phyloP scores from a whole-genome alignment of 2,113 vertebrate species.

The Bombycilla garrulus region DNA sequence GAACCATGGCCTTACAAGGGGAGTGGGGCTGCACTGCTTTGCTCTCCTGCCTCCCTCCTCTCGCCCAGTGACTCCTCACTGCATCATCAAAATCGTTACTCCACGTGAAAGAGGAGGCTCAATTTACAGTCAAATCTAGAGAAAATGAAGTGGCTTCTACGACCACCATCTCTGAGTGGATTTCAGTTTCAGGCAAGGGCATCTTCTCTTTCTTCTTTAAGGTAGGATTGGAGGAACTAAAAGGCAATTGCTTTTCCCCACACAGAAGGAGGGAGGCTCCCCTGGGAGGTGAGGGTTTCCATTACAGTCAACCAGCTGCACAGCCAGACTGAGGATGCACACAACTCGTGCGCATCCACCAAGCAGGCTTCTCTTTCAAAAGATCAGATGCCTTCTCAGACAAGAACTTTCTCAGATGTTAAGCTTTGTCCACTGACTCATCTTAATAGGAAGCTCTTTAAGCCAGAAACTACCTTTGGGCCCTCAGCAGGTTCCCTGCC shows the following conservation, averaged over 20 bases:
- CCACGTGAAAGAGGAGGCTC: not conserved
- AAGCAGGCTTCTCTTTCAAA: slow-evolving; percentile 6
- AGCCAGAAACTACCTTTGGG: not conserved
- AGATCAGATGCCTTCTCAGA: slow-evolving; percentile 20
- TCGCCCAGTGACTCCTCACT: not conserved
- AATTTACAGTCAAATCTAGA: not conserved
- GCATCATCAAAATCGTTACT: not conserved
- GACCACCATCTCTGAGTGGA: not conserved
- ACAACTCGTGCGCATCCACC: fast-evolving
- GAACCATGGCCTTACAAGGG: not conserved
- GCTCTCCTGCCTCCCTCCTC: not conserved
- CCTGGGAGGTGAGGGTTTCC: not conserved
- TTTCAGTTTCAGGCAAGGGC: not conserved
- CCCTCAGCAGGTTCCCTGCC: not conserved
- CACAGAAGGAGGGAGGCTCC: not conserved
- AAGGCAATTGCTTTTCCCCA: not conserved
- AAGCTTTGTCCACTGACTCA: slow-evolving; percentile 6
- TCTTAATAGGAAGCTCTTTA: slow-evolving; percentile 9
- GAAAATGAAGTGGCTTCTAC: not conserved
- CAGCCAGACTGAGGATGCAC: not conserved
- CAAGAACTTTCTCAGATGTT: slow-evolving; percentile 7
- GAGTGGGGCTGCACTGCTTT: not conserved
- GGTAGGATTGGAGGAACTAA: not conserved
- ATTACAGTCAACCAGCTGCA: not conserved
- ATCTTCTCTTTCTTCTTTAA: not conserved